Evolutionary conservation across 1,140 invertebrate genomes (phyloP).

Genomic region (Apocrypta bakeri): DNA sequence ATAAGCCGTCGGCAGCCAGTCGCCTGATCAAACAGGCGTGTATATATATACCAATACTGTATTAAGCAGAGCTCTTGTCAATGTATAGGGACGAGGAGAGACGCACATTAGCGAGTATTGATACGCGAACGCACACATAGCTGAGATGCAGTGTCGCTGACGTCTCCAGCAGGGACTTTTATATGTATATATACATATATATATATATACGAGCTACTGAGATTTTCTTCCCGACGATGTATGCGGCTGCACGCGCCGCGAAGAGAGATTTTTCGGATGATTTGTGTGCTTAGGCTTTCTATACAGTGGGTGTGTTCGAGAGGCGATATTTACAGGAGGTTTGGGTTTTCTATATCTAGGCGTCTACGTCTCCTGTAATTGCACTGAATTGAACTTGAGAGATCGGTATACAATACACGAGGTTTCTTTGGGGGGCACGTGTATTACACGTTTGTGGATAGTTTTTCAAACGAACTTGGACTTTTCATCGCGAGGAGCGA

Average conservation of each 20-base stretch:
- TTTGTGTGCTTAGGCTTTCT: not conserved
- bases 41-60: not conserved
- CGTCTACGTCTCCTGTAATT: too few relatives aligned
- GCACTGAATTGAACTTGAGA: too few relatives aligned
- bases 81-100: not conserved
- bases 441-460: too few relatives aligned
- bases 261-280: not conserved
- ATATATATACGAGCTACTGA: not conserved
- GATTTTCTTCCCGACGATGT: not conserved
- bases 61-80: not conserved
- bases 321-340: too few relatives aligned
- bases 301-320: too few relatives aligned
- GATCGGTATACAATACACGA: too few relatives aligned
- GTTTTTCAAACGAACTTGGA: too few relatives aligned
- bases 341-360: too few relatives aligned
- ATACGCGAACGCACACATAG: too few relatives aligned
- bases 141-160: constrained; percentile 33
- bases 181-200: not conserved
- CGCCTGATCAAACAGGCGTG: constrained; percentile 49
- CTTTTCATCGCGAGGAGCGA: too few relatives aligned
- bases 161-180: not conserved
- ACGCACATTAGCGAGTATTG: constrained; percentile 36
- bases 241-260: not conserved
- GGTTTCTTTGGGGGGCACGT: too few relatives aligned
- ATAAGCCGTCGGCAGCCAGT: constrained; percentile 32